These are phyloP conservation scores for Podargus strigoides DNA, from an alignment of 2,797 vertebrate genomes.

Conservation along the genomic window DNA sequence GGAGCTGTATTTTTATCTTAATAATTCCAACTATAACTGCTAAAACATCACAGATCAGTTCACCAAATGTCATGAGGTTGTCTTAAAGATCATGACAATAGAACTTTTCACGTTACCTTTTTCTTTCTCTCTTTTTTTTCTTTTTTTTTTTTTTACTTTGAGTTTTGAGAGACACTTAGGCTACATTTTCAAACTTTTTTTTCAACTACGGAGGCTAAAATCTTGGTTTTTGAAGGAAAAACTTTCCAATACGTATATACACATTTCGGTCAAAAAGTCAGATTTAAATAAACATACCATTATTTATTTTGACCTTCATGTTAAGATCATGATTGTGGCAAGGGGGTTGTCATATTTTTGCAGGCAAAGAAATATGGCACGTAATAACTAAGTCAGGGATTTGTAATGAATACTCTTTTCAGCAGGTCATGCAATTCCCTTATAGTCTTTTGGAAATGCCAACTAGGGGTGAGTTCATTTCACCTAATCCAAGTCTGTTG, in stretches of 20 bases:
- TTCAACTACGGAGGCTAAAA: neutral
- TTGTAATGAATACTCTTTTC: conserved; percentile 9
- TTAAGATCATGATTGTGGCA: neutral
- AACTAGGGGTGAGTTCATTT: neutral
- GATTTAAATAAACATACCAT: neutral
- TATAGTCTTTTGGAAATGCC: neutral
- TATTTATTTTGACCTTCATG: conserved; percentile 17
- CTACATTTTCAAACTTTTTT: neutral
- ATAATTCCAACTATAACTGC: neutral
- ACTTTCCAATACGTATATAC: neutral
- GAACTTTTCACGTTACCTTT: neutral
- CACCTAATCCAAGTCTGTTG: neutral
- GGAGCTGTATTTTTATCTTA: neutral
- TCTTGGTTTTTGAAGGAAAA: neutral
- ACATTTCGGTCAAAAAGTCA: neutral
- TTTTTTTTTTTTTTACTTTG: neutral
- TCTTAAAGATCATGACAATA: neutral
- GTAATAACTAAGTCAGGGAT: neutral
- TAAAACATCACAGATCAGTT: neutral
- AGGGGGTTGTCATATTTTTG: neutral
- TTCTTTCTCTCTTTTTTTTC: rapidly evolving
- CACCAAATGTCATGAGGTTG: neutral
- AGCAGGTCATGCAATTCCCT: neutral
- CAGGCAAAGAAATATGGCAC: neutral
- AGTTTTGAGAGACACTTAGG: neutral